Evolutionary conservation across 2,797 vertebrate genomes (phyloP), one percentile per base, ranked within the genome.

Genomic region (Leptatherina wallacei): DNA sequence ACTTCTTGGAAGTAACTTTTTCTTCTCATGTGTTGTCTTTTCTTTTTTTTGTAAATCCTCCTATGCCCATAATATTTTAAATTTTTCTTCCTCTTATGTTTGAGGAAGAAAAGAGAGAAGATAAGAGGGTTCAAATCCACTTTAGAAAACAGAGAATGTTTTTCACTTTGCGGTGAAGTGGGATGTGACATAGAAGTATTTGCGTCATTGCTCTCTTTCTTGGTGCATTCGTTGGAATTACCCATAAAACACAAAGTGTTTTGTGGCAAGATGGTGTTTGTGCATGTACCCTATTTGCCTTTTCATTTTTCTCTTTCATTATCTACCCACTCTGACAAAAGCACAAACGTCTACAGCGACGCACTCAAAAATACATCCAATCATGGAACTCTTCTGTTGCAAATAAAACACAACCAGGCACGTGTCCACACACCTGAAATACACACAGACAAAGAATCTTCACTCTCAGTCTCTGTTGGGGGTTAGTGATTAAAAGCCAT

Each of bases 401-500:
- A 65, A 7, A 65, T 18, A 12, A 18, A 61, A 11, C 40, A 22
- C 36, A 55, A 30, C 18, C 11, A 57, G 2, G 16, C 59, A 55
- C 49, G 47, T 36, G 36, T 40, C 22, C 9, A 51, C 40, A 22
- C 40, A 59, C 38, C 66, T 54, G 11, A 35, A 51, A 58, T 0
- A 40, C 40, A 67, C 32, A 56, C 0, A 20, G 29, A 71, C 35
- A 59, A 69, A 38, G 64, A 69, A 38, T 62, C 63, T 55, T 64
- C 56, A 62, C 32, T n/a, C 47, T 36, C n/a, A 22, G 29, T 30
- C 52, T 65, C 29, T 68, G 63, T 74, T 58, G 18, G 40, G 18
- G 44, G 57, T 52, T 64, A 8, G 83, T 85, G 85, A 91, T 88
- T 90, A 87, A 89, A 88, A 88, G 73, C 75, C 70, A 65, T 89